Conservation (phyloP, 2,113 vertebrate species). For the Neolamprologus falcicula region DNA sequence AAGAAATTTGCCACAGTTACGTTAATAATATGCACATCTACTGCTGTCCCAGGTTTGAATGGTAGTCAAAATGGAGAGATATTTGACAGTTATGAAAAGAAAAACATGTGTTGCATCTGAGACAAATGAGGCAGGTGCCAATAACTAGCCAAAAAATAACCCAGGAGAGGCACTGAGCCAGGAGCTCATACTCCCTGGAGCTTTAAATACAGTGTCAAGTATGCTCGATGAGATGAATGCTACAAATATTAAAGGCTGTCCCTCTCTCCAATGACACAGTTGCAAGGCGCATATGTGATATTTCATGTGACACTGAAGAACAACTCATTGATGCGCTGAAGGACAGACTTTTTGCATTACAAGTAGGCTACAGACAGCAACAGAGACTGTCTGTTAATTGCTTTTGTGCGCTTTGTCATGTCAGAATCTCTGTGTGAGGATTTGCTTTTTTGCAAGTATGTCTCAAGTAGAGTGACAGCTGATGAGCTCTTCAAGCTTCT, state of each 20-base stretch:
- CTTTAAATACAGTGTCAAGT: neutral
- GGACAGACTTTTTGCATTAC: neutral
- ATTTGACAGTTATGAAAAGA: neutral
- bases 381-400: neutral
- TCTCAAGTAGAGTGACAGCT: neutral
- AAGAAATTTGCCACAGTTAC: neutral
- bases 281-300: neutral
- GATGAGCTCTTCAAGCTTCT: neutral
- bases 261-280: neutral
- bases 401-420: neutral
- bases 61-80: neutral
- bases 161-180: neutral
- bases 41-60: neutral
- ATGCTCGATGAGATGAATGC: neutral
- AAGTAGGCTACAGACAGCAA: neutral
- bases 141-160: neutral
- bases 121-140: neutral
- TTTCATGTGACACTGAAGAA: neutral
- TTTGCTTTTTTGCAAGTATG: neutral
- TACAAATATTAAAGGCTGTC: neutral
- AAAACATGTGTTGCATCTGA: neutral
- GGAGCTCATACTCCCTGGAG: neutral
- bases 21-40: neutral
- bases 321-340: neutral
- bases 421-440: neutral